Evolutionary conservation across 2,113 vertebrate species (phyloP), one percentile per base, ranked within the genome.

Genomic region (Empidonax alnorum): DNA sequence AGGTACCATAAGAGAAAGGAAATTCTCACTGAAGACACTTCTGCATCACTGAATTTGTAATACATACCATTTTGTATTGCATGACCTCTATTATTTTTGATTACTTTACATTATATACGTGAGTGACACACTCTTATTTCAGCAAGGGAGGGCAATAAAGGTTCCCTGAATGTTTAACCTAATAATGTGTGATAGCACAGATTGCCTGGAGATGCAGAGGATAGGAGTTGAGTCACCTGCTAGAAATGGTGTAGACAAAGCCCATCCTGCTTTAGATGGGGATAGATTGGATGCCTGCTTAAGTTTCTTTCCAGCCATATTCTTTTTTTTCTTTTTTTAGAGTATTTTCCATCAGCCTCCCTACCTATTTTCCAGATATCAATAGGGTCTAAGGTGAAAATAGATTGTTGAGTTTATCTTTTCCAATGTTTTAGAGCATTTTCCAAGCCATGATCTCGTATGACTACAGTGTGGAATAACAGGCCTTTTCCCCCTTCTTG

Each of bases 321-420:
- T 74, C 89, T 77, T 10, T 66, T 67, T 83, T 92, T 73, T 77
- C 9, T 66, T 67, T 35, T 83, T 92, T 73, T 28, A 50, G 35
- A 66, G 39, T 49, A 33, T 50, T 77, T 95, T 91, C 46, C 85
- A 76, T 37, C 1, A 0, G 33, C 19, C 25, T 72, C 30, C 42
- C 84, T 78, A 61, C 35, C 75, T 74, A 46, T 15, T 95, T 88
- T 93, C 61, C 61, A 78, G 59, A n/a, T 68, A 84, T 5, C 1
- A 0, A n/a, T 82, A 79, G 41, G 90, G 33, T 75, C 52, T 84
- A 76, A 87, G 68, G 93, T 94, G 87, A 78, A 91, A 91, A 81
- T 1, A 82, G 69, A 84, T 61, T 56, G 41, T 71, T 92, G 44
- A 84, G 84, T 89, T 97, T 97, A 96, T 95, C 89, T 95, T 68